A percentile compares a stretch with the other conserved stretches of the same genome.
Conservation (phyloP, 2,113 vertebrate species). For the Vidua chalybeata region DNA sequence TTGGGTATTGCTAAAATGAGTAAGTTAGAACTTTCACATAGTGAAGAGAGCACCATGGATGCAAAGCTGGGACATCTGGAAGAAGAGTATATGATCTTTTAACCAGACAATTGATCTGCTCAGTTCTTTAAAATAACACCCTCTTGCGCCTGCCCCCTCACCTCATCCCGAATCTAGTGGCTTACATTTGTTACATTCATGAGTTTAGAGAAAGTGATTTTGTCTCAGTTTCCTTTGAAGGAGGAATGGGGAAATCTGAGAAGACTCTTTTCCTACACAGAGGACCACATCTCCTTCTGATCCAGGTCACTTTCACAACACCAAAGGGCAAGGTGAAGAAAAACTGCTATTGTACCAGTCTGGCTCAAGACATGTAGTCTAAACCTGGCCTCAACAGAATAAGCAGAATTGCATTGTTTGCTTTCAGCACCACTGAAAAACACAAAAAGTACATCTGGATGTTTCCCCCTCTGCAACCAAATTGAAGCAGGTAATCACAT, state of each 20-base stretch:
- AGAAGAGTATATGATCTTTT: neutral
- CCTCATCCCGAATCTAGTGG: neutral
- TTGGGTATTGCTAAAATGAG: neutral
- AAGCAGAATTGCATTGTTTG: neutral
- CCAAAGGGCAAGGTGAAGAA: neutral
- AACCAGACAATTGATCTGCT: neutral
- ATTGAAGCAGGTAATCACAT: neutral
- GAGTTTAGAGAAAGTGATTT: neutral
- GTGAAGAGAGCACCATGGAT: accelerated
- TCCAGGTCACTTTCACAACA: neutral
- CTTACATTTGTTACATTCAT: neutral
- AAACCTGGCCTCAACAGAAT: neutral
- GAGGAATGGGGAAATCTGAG: neutral
- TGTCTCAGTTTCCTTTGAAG: neutral
- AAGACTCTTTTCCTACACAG: neutral
- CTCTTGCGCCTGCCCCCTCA: neutral
- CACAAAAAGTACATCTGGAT: accelerated
- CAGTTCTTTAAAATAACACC: neutral
- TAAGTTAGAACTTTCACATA: neutral
- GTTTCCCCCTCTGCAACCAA: neutral
- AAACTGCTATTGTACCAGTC: neutral
- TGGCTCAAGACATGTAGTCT: neutral
- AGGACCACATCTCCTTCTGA: neutral
- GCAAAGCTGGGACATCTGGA: neutral
- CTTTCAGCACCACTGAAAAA: neutral